These are phyloP conservation scores for Neuroterus valhalla DNA, from an alignment of 1,140 invertebrate genomes.

Conservation along the genomic window DNA sequence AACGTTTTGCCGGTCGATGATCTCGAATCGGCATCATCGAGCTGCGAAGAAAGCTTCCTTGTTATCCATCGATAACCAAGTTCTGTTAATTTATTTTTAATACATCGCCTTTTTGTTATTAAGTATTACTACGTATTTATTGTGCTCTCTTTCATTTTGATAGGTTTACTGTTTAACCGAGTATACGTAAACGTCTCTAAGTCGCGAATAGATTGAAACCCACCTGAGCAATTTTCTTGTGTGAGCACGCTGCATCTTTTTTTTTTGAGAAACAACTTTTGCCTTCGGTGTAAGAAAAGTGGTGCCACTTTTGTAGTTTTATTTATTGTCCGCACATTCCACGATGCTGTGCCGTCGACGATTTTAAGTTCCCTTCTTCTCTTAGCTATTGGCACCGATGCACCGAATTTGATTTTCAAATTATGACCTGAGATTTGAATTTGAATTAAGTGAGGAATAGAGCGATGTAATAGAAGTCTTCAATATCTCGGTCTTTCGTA, in stretches of 20 bases:
- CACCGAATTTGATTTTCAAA: not conserved
- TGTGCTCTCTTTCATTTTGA: constrained; percentile 49
- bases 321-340: constrained; percentile 27
- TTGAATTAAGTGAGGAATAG: constrained; percentile 32
- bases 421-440: constrained; percentile 1
- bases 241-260: constrained; percentile 36
- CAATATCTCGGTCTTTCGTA: constrained; percentile 19
- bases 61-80: constrained; percentile 40
- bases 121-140: constrained; percentile 62
- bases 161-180: constrained; percentile 22
- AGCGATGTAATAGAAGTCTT: not conserved
- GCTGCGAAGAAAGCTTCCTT: constrained; percentile 37
- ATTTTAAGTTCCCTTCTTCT: constrained; percentile 7
- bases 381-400: not conserved
- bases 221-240: constrained; percentile 19
- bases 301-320: constrained; percentile 37
- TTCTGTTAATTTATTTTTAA: constrained; percentile 55
- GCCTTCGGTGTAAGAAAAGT: not conserved
- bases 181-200: constrained; percentile 15
- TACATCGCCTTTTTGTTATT: constrained; percentile 49
- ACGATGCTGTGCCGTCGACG: not conserved
- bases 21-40: constrained; percentile 39
- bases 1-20: constrained; percentile 31
- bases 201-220: constrained; percentile 33
- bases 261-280: constrained; percentile 42